These are phyloP conservation scores for Balaenoptera acutorostrata DNA, from an alignment of 2,113 vertebrate genomes.

Conservation along the genomic window DNA sequence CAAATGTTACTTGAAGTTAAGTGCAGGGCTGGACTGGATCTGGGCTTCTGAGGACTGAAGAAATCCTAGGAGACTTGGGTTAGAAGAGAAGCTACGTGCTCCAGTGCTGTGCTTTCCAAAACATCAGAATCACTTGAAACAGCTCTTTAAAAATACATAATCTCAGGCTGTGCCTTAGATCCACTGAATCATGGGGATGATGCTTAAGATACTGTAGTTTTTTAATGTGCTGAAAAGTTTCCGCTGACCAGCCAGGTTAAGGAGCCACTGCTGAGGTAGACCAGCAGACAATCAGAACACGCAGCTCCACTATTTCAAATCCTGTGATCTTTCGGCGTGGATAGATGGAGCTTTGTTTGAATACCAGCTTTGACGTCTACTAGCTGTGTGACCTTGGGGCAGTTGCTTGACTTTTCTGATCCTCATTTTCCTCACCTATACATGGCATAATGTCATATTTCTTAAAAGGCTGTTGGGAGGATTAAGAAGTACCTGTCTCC, in stretches of 20 bases:
- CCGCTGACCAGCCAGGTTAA: not conserved
- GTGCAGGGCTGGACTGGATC: not conserved
- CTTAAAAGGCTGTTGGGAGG: not conserved
- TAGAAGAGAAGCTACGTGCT: not conserved
- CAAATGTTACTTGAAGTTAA: not conserved
- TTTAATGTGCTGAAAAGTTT: not conserved
- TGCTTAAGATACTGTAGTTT: not conserved
- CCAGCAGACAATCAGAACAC: not conserved
- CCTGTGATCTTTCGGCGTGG: not conserved
- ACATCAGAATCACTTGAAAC: not conserved
- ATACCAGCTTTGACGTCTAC: conserved; percentile 30
- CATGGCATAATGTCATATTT: not conserved
- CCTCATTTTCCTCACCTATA: conserved; percentile 68
- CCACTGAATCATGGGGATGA: not conserved
- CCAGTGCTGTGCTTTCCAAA: not conserved
- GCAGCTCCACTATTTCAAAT: not conserved
- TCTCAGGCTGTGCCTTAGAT: not conserved
- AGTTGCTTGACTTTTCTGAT: conserved; percentile 62
- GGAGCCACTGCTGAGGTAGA: not conserved
- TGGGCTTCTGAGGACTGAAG: conserved; percentile 13
- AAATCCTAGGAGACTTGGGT: not conserved
- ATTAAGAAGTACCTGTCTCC: not conserved
- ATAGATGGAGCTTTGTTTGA: not conserved
- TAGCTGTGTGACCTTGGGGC: conserved; percentile 51
- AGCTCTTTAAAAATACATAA: not conserved